A percentile compares a stretch with the other conserved stretches of the same genome.
These are phyloP conservation scores for Drusus annulatus DNA, from an alignment of 1,140 invertebrate species.

Conservation along the genomic window DNA sequence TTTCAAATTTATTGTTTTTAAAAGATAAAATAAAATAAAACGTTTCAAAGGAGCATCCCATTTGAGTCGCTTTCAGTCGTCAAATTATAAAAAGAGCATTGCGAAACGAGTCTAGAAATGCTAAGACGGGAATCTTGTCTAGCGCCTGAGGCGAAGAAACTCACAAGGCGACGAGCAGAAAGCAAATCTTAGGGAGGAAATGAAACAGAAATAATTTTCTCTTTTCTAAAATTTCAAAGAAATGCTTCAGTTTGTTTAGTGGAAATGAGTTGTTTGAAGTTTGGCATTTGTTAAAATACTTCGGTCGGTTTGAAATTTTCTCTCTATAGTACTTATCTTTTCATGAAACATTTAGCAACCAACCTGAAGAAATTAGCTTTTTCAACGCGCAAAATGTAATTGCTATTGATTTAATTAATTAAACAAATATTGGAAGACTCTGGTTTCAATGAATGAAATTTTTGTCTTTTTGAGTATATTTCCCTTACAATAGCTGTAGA, in stretches of 20 bases:
- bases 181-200: conserved; percentile 19
- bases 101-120: conserved; percentile 37
- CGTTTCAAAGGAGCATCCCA: conserved; percentile 5
- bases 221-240: background rate
- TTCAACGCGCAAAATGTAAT: too few relatives aligned
- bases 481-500: too few relatives aligned
- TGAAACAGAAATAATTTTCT: conserved; percentile 24
- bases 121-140: conserved; percentile 37
- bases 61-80: conserved; percentile 23
- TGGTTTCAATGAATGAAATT: too few relatives aligned
- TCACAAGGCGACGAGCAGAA: conserved; percentile 1
- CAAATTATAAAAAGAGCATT: conserved; percentile 45
- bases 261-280: conserved; percentile 11
- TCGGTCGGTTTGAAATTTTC: background rate
- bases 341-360: too few relatives aligned
- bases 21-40: conserved; percentile 56
- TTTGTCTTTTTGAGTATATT: too few relatives aligned
- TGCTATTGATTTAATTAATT: too few relatives aligned
- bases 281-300: background rate
- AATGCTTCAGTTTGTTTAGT: conserved; percentile 13
- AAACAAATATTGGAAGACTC: too few relatives aligned
- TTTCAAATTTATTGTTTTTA: conserved; percentile 51
- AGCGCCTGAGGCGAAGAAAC: conserved; percentile 16
- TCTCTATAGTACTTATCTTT: too few relatives aligned
- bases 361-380: too few relatives aligned